Base-by-base conservation (phyloP, 2,888 invertebrate genomes). In the Digitonthophagus gazella region DNA sequence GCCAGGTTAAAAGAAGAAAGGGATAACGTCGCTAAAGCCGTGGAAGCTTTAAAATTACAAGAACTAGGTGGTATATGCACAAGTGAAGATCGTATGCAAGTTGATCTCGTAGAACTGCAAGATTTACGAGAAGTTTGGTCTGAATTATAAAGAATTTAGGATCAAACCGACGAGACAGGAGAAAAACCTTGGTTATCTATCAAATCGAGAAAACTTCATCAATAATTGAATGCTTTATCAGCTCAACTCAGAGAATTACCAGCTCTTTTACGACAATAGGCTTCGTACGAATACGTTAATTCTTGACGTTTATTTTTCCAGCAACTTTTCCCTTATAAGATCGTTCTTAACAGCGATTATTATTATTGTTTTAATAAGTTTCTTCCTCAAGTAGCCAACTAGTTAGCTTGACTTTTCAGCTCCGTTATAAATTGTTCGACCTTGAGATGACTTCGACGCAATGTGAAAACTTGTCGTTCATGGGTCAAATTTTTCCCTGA, bases 161-260 rank as follows among this genome's bases (percentile, higher is more conserved):
- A 93, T 1, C 96, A 97, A 84, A 96, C 99, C 74, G 98, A 99
- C 81, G 96, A 98, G 82, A 93, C 97, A 74, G 89, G 98, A 73
- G 99, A 99, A 80, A 97, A 97, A 78, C 97, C 98, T 0, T 99
- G 99, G 99, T 86, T 98, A 0, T 97, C 97, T 0, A 95, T 99
- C 5, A 98, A 99, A 81, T 98, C 99, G 2, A 88, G 99, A 74
- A 99, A 99, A 85, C 86, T 99, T 63, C 91, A 99, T 69, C 96
- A 97, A 85, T 94, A 97, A 80, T 84, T 99, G 72, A 98, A 99
- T 82, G 91, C 93, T 0, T 91, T 99, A 88, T 89, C 96, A 81
- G 91, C 91, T 14, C 97, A 98, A 80, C 84, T 99, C 74, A 98
- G 98, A 81, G 97, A 75, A 71, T 67, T 75, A 57, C 75, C 75